phyloP scores from a whole-genome alignment of 2,888 invertebrate species.

The Clistopyga incitator region DNA sequence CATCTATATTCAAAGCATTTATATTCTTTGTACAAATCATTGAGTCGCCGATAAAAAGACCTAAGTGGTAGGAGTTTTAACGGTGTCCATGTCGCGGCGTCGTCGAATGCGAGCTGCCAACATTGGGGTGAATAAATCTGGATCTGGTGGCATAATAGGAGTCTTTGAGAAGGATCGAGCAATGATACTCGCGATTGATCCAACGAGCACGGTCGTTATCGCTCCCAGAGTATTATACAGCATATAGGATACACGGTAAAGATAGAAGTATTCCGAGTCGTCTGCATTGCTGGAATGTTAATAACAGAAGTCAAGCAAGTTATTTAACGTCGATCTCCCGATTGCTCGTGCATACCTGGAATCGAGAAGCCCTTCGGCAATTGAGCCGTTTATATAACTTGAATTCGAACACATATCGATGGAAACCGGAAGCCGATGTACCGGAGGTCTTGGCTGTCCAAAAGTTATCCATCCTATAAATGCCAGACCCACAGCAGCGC shows the following conservation, averaged over 20 bases:
- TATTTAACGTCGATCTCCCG: background rate
- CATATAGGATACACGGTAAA: conserved; percentile 90
- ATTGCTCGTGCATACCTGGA: conserved; percentile 46
- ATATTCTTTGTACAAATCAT: too few species aligned
- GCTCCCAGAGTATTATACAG: conserved; percentile 88
- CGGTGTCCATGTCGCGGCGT: conserved; percentile 68
- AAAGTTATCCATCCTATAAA: conserved; percentile 73
- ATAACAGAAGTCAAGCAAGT: background rate
- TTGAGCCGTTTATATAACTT: conserved; percentile 24
- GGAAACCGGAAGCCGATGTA: conserved; percentile 71
- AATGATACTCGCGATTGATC: conserved; percentile 85
- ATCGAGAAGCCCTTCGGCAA: conserved; percentile 48
- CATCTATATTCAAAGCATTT: too few species aligned
- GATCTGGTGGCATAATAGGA: conserved; percentile 84
- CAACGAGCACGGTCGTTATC: conserved; percentile 85
- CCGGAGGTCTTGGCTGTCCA: conserved; percentile 73
- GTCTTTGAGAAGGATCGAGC: conserved; percentile 78
- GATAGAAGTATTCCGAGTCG: conserved; percentile 86
- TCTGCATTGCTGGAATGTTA: conserved; percentile 47
- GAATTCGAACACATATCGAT: conserved; percentile 71
- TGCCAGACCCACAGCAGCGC: conserved; percentile 71
- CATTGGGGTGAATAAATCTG: conserved; percentile 87
- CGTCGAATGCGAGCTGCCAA: conserved; percentile 84
- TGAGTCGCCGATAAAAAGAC: conserved; percentile 72
- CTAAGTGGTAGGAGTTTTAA: conserved; percentile 75